Percentiles rank a stretch among this genome's conserved stretches.
phyloP scores from a whole-genome alignment of 2,113 vertebrate species.

The Theristicus caerulescens region DNA sequence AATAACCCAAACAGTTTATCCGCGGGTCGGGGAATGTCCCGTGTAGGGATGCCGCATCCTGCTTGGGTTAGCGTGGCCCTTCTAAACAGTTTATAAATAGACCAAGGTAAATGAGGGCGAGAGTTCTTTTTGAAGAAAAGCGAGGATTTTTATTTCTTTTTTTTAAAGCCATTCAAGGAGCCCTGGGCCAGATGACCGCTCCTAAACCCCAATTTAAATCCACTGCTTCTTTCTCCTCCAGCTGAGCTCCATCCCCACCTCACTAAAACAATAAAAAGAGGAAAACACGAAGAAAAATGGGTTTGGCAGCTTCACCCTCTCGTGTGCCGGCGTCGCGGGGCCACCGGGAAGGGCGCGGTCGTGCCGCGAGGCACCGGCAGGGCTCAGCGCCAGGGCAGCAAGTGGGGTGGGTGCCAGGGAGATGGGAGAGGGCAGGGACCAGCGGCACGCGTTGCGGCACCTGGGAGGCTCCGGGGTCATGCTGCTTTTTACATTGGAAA shows the following conservation, averaged over 20 bases:
- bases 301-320: neutral
- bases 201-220: neutral
- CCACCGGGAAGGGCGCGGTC: fast-evolving
- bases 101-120: neutral
- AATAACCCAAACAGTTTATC: constrained; percentile 65
- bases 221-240: neutral
- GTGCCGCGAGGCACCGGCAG: fast-evolving
- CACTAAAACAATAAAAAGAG: fast-evolving
- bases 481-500: neutral
- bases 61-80: neutral
- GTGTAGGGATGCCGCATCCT: neutral
- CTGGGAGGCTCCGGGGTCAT: neutral
- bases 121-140: neutral
- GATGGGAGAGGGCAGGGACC: neutral
- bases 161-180: neutral
- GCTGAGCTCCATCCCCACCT: neutral
- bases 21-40: neutral
- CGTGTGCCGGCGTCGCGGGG: fast-evolving
- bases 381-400: neutral
- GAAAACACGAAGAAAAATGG: neutral
- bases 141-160: neutral
- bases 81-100: constrained; percentile 62
- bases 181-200: fast-evolving
- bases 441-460: fast-evolving
- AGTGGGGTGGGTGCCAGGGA: neutral